Evolutionary conservation across 1,140 invertebrate genomes (phyloP).

Genomic region (Harlomillsia oculata): DNA sequence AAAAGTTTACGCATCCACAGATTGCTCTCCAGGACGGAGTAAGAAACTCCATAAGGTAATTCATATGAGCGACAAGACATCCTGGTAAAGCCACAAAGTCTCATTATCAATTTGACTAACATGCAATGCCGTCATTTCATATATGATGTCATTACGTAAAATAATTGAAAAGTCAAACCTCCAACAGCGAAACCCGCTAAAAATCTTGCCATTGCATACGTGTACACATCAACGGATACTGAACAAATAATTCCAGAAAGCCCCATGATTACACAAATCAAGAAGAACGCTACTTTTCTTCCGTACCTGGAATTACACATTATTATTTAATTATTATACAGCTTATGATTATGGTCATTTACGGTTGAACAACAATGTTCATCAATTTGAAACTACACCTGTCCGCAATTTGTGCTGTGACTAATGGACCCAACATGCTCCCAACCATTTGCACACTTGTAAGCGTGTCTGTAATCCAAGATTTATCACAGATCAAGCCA

Average conservation of each 20-base stretch:
- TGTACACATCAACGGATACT: constrained; percentile 9
- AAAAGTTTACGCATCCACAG: constrained; percentile 30
- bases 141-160: background rate
- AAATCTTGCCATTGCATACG: constrained; percentile 12
- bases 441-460: constrained; percentile 31
- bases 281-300: constrained; percentile 12
- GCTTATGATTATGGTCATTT: background rate
- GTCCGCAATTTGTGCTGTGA: constrained; percentile 17
- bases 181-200: constrained; percentile 21
- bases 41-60: constrained; percentile 34
- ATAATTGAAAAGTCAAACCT: constrained; percentile 1
- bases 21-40: constrained; percentile 28
- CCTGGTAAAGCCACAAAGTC: constrained; percentile 17
- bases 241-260: constrained; percentile 11
- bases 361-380: background rate
- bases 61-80: constrained; percentile 26
- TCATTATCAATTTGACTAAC: no score
- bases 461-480: constrained; percentile 24
- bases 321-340: background rate
- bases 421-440: constrained; percentile 13
- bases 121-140: background rate
- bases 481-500: constrained; percentile 7
- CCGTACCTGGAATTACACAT: constrained; percentile 10
- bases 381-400: no score
- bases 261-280: constrained; percentile 16